Evolutionary conservation across 2,888 invertebrate species (phyloP), one percentile per base, ranked within the genome.

Genomic region (Spialia ferax): DNA sequence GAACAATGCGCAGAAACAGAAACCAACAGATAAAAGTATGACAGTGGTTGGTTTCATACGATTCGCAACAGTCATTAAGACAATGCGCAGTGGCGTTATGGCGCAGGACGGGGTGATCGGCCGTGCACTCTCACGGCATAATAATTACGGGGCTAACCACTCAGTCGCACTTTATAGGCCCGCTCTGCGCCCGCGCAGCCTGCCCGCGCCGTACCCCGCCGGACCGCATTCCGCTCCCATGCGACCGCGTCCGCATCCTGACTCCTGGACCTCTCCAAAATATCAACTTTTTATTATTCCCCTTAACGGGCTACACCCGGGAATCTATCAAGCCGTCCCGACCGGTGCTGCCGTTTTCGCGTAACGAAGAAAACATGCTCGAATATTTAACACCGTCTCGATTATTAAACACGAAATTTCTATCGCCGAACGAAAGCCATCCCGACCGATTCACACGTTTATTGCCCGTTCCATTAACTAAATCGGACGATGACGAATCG

Each of bases 191-290:
- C 76, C 72, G 79, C 72, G 72, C 70, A 77, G 74, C 72, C 77
- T 68, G 73, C 73, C 73, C 73, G 67, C 67, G 54, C 75, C 73
- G 76, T 80, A 66, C 54, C 83, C 79, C 79, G 87, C 85, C 84
- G 88, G 87, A 93, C 93, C 90, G 89, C 93, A 93, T 93, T 93
- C 93, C 93, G 86, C 93, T 93, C 93, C 93, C 93, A 93, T 90
- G 90, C 91, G 91, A 89, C 91, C 86, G 86, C 86, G 81, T 86
- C 85, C 87, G 74, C 73, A 68, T 85, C 83, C 82, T 76, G 75
- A 69, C 77, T 77, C 76, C 87, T 85, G 88, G 86, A 87, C 83
- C 85, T 86, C 85, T 81, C 89, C 87, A 83, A 92, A 92, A 90
- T 87, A 85, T 88, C 86, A 84, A 86, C 86, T 87, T 88, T 85